Conservation (phyloP, 1,140 invertebrate genomes). For the Diorhabda carinulata region DNA sequence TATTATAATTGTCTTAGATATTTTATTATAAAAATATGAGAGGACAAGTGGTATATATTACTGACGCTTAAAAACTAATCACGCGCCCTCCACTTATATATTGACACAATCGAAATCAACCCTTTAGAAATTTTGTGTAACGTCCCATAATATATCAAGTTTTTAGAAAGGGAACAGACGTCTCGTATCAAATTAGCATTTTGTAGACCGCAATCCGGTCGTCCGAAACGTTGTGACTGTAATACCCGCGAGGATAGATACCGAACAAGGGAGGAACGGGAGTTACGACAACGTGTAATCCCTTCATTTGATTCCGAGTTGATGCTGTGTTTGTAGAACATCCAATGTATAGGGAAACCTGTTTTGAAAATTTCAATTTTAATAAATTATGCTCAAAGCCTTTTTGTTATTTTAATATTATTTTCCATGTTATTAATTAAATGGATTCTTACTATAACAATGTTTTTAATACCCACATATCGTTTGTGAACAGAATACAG, state of each 20-base stretch:
- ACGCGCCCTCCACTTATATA: conserved; percentile 2
- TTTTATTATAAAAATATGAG: too few species aligned
- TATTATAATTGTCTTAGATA: too few species aligned
- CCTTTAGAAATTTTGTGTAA: conserved; percentile 10
- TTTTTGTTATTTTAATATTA: too few species aligned
- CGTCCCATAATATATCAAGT: conserved; percentile 14
- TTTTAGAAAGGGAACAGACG: conserved; percentile 15
- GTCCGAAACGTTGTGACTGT: conserved; percentile 8
- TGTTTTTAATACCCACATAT: too few species aligned
- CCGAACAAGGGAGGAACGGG: not conserved
- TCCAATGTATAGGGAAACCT: not conserved
- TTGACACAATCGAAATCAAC: conserved; percentile 13
- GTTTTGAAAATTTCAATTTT: too few species aligned
- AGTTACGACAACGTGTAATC: conserved; percentile 3
- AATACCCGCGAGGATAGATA: conserved; percentile 9
- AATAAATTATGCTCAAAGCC: too few species aligned
- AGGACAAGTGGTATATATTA: not conserved
- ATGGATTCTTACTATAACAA: too few species aligned
- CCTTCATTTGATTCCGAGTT: conserved; percentile 13
- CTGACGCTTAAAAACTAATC: not conserved
- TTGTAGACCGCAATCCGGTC: conserved; percentile 17
- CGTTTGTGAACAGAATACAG: too few species aligned
- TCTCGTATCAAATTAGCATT: conserved; percentile 18
- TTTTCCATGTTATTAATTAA: too few species aligned
- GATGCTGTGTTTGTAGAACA: not conserved